Conservation (phyloP, 2,113 vertebrate genomes). For the Eudyptes chrysolophus region DNA sequence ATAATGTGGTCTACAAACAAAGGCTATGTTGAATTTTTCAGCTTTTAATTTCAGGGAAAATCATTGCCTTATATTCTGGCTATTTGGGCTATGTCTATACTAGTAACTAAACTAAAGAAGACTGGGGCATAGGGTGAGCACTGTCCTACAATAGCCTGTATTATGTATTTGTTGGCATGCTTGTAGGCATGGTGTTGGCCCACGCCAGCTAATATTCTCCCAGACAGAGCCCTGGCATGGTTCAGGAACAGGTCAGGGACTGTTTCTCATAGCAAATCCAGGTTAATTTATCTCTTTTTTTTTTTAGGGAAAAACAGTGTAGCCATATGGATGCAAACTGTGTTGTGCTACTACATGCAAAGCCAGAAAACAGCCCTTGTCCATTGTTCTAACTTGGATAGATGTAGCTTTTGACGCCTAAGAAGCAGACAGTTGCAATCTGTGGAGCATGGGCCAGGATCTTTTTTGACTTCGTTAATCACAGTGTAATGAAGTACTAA, state of each 20-base stretch:
- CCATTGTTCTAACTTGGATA: background rate
- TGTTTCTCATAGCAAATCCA: background rate
- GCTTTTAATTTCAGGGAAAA: slow-evolving; percentile 13
- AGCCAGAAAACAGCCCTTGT: background rate
- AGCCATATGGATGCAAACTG: background rate
- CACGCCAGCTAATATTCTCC: background rate
- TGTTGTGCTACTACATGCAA: background rate
- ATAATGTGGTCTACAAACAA: background rate
- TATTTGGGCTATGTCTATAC: background rate
- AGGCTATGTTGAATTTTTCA: background rate
- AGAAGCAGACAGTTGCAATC: background rate
- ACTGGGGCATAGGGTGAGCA: background rate
- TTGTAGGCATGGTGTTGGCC: background rate
- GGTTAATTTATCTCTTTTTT: background rate
- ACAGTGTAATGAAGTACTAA: background rate
- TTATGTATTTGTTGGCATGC: background rate
- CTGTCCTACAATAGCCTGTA: background rate
- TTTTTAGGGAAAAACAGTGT: background rate
- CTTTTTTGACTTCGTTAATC: background rate
- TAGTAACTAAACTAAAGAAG: background rate
- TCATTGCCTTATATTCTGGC: background rate
- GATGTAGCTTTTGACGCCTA: background rate
- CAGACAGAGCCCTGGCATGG: background rate
- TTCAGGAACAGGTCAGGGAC: slow-evolving; percentile 13
- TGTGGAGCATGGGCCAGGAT: background rate